Percentiles rank a stretch among this genome's conserved stretches.
Conservation (phyloP, 2,797 vertebrate species). For the Lacerta agilis region DNA sequence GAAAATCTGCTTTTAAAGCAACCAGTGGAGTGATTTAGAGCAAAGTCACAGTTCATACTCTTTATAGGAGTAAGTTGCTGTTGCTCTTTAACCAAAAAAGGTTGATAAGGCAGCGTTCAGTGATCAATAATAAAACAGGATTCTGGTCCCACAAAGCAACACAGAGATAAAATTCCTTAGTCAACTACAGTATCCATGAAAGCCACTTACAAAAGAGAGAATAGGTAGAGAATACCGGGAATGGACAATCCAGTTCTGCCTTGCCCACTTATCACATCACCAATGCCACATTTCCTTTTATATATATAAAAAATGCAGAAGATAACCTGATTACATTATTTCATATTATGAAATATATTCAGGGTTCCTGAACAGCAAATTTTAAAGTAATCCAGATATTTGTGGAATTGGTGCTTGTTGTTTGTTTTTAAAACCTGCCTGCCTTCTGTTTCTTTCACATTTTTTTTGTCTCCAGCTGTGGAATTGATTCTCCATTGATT, state of each 20-base stretch:
- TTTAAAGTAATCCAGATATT: neutral
- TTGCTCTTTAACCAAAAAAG: neutral
- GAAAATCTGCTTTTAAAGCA: neutral
- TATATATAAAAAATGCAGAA: neutral
- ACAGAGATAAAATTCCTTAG: neutral
- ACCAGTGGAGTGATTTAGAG: no score
- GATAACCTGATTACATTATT: neutral
- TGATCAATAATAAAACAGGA: neutral
- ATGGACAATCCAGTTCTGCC: neutral
- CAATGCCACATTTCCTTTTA: neutral
- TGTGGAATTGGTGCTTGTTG: neutral
- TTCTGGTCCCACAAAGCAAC: neutral
- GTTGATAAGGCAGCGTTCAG: no score
- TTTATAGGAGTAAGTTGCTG: neutral
- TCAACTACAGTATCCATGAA: neutral
- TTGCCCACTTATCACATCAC: neutral
- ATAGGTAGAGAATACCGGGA: neutral
- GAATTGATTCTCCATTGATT: neutral
- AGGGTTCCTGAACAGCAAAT: neutral
- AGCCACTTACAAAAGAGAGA: neutral
- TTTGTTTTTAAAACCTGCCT: neutral
- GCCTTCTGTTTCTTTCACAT: neutral
- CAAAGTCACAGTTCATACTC: no score
- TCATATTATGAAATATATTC: neutral
- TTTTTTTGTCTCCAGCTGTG: slow-evolving; percentile 10